Percentiles rank a stretch among this genome's conserved stretches.
phyloP scores from a whole-genome alignment of 92 coral and sea anemone species.

The Porites evermanni region DNA sequence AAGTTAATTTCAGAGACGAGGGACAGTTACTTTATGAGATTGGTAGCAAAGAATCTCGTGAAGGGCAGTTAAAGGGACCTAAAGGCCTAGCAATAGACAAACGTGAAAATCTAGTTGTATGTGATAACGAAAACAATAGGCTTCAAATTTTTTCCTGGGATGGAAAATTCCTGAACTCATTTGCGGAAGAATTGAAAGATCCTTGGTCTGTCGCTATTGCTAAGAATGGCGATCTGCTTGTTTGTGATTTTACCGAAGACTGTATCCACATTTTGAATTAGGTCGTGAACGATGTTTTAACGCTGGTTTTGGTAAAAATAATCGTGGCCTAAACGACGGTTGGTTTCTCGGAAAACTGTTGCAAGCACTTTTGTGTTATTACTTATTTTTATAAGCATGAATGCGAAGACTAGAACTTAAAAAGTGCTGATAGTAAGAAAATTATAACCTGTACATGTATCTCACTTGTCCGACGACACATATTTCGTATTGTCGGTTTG shows the following conservation, averaged over 20 bases:
- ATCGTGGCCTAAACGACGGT: too few relatives aligned
- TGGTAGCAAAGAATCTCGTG: constrained; percentile 40
- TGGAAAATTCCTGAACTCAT: constrained; percentile 16
- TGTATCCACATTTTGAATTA: background rate
- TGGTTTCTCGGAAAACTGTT: too few relatives aligned
- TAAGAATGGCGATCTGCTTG: constrained; percentile 6
- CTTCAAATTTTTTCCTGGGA: constrained; percentile 1
- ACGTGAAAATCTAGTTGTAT: constrained; percentile 43
- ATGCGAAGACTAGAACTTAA: too few relatives aligned
- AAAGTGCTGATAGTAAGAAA: too few relatives aligned
- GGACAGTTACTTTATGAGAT: constrained; percentile 46
- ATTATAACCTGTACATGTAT: too few relatives aligned
- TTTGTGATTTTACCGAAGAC: background rate
- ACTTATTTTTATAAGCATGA: too few relatives aligned
- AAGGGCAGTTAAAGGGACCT: constrained; percentile 48
- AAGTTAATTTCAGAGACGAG: constrained; percentile 44
- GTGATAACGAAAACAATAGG: constrained; percentile 17
- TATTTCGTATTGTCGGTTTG: too few relatives aligned
- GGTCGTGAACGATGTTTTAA: background rate
- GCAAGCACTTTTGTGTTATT: too few relatives aligned
- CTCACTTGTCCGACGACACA: too few relatives aligned
- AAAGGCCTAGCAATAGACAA: constrained; percentile 53
- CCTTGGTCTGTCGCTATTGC: background rate
- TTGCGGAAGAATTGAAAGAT: background rate
- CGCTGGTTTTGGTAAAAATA: background rate